Percentiles rank a stretch among this genome's conserved stretches.
Evolutionary conservation across 2,113 vertebrate genomes (phyloP).

Genomic region (Madoqua kirkii): DNA sequence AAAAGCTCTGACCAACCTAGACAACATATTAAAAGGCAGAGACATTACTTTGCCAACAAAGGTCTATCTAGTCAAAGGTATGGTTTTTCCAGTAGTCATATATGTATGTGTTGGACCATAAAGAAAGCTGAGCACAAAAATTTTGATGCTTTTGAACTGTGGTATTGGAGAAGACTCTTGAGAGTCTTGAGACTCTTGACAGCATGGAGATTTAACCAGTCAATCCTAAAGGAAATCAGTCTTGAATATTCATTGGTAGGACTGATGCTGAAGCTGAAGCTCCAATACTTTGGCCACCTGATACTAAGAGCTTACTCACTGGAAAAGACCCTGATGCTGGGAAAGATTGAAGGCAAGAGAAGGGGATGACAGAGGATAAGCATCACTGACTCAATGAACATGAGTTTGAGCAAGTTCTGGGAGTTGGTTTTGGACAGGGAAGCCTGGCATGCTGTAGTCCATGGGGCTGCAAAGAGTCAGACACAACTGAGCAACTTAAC

Average conservation of each 20-base stretch:
- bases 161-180: background rate
- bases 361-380: background rate
- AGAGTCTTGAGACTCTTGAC: too few species aligned
- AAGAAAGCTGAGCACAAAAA: too few species aligned
- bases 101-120: too few species aligned
- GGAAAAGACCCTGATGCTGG: background rate
- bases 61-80: too few species aligned
- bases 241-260: background rate
- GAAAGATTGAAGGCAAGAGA: background rate
- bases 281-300: background rate
- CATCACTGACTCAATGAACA: background rate
- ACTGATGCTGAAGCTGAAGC: background rate
- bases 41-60: too few species aligned
- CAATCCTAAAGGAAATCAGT: background rate
- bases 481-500: background rate
- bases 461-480: background rate
- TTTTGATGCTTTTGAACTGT: too few species aligned
- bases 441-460: rapidly evolving
- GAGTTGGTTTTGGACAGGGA: background rate
- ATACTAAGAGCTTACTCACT: background rate
- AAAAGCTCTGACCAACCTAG: too few species aligned
- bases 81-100: too few species aligned
- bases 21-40: too few species aligned
- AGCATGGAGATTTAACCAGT: too few species aligned
- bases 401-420: background rate